Base-by-base conservation (phyloP, 2,797 vertebrate genomes). In the Parauchenoglanis ngamensis region DNA sequence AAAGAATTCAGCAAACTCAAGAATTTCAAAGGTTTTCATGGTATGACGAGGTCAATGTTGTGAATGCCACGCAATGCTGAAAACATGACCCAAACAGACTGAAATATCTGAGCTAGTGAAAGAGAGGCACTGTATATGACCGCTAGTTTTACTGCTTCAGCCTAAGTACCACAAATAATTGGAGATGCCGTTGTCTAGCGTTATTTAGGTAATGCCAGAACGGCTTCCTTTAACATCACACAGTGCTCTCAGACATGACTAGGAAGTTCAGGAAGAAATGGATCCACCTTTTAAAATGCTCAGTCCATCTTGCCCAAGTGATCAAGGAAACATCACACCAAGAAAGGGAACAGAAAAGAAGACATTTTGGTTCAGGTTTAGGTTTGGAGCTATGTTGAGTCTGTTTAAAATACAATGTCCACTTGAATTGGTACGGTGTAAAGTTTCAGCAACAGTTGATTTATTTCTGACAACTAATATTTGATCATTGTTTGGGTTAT, bases 1-100 rank as follows among this genome's bases (percentile, higher is more conserved):
- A 88, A 31, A 31, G 31, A 85, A 86, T 91, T 89, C 56, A 87
- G 86, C 84, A 77, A 89, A 76, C 77, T 59, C 31, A 85, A 52
- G 77, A 83, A 80, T 81, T 80, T 63, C 19, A 13, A 19, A 23
- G 25, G 59, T 83, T 56, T 56, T 76, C 40, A 35, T 79, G 40
- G 10, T 23, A 15, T 40, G 49, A 77, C 25, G 57, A 28, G 63
- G 57, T 46, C 63, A 65, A 25, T 21, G 49, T 40, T 67, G 70
- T 61, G 65, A 73, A 77, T 7, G 84, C 73, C 54, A 35, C 46
- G 77, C 35, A 70, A 31, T 67, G 67, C 44, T 68, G 28, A 46
- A 28, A 76, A 15, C 46, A n/a, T 49, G 25, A 68, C 52, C 25
- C 19, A 54, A 21, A 83, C 40, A 70, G 72, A 76, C 70, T 28